Conservation (phyloP, 2,888 invertebrate species). For the Brenthis ino region DNA sequence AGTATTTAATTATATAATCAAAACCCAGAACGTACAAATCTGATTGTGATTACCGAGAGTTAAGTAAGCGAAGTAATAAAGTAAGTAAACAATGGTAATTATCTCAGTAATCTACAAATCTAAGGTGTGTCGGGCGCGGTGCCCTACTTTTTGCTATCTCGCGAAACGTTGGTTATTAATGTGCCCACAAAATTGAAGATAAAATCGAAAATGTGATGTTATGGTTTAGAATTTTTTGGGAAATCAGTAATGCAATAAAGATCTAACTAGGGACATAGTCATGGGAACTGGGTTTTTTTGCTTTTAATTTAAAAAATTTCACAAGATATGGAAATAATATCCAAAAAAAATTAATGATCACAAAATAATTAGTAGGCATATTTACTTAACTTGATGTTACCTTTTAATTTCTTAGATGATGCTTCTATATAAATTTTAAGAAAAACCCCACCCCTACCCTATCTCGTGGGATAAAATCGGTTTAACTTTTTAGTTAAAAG, state of each 20-base stretch:
- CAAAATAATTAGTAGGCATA: too few species aligned
- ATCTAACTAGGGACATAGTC: neutral
- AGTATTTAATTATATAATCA: neutral
- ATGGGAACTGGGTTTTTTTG: neutral
- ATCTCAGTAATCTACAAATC: constrained; percentile 40
- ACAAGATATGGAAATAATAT: too few species aligned
- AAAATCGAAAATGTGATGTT: constrained; percentile 25
- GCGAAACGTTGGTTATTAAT: constrained; percentile 33
- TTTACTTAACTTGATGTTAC: too few species aligned
- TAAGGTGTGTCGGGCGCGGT: constrained; percentile 43
- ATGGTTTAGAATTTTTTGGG: constrained; percentile 5
- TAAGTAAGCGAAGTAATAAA: constrained; percentile 25
- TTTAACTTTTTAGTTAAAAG: too few species aligned
- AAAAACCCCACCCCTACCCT: too few species aligned
- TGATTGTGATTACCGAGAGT: constrained; percentile 16
- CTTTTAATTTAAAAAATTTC: too few species aligned
- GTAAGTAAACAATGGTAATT: constrained; percentile 33
- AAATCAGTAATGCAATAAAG: neutral
- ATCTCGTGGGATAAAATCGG: too few species aligned
- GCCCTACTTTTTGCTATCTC: constrained; percentile 45
- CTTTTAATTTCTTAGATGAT: too few species aligned
- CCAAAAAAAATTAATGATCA: too few species aligned
- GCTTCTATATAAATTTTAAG: too few species aligned
- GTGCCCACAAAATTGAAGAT: constrained; percentile 35
- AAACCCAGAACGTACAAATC: neutral